phyloP scores from a whole-genome alignment of 2,797 vertebrate species.

The Ptychadena robeensis region DNA sequence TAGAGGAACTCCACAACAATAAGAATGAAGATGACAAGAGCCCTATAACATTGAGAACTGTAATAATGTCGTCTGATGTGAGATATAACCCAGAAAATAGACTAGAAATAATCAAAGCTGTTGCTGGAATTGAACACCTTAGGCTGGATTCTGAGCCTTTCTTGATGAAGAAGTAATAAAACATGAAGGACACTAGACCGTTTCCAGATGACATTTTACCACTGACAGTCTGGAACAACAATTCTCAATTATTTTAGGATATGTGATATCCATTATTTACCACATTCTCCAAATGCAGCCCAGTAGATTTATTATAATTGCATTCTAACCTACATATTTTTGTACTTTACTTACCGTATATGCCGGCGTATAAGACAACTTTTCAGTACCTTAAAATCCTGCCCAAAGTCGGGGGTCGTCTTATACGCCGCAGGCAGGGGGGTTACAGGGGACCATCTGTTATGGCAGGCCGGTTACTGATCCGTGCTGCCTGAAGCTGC shows the following conservation, averaged over 20 bases:
- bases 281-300: no score
- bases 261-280: no score
- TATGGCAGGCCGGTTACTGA: no score
- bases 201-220: neutral
- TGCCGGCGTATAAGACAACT: no score
- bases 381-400: no score
- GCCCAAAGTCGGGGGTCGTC: no score
- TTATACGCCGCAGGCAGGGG: no score
- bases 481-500: no score
- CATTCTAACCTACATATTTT: no score
- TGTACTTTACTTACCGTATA: no score
- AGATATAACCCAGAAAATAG: neutral
- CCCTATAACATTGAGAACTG: neutral
- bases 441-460: no score
- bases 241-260: neutral
- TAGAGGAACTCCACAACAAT: neutral
- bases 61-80: neutral
- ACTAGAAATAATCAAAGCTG: neutral
- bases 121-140: neutral
- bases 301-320: no score
- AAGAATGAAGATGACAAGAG: neutral
- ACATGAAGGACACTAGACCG: neutral
- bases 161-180: conserved; percentile 4
- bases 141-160: neutral
- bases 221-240: neutral